These are phyloP conservation scores for Oreocharis arfaki DNA, from an alignment of 2,113 vertebrate genomes.

Conservation along the genomic window DNA sequence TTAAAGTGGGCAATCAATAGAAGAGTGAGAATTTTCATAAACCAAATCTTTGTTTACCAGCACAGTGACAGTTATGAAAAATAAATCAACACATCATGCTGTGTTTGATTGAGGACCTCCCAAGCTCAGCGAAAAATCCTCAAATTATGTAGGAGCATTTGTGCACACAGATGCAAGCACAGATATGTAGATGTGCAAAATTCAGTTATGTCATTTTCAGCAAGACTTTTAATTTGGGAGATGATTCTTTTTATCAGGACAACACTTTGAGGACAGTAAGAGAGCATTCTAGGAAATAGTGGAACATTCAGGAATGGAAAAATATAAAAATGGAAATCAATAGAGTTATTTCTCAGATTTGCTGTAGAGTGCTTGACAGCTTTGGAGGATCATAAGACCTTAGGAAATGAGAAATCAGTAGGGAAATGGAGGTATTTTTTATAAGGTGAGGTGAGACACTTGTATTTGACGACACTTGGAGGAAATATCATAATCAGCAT, in stretches of 20 bases:
- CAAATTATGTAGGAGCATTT: background rate
- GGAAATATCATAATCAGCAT: background rate
- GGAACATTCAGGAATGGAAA: background rate
- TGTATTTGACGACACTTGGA: background rate
- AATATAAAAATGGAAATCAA: background rate
- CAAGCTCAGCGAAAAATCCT: background rate
- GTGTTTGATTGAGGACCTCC: background rate
- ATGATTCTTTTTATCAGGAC: background rate
- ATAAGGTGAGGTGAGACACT: background rate
- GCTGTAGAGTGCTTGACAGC: background rate
- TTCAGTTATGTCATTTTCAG: background rate
- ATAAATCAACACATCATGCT: background rate
- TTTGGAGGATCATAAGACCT: background rate
- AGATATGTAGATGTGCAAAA: background rate
- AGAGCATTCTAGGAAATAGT: background rate
- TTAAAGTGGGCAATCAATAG: background rate
- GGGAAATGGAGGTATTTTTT: background rate
- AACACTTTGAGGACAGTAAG: background rate
- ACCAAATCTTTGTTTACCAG: background rate
- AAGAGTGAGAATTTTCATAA: background rate
- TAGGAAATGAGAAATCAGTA: background rate
- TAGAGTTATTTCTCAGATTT: background rate
- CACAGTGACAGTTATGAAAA: background rate
- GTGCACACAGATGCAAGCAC: background rate
- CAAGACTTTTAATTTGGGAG: background rate